Base-by-base conservation (phyloP, 2,888 invertebrate genomes). In the Euplagia quadripunctaria region DNA sequence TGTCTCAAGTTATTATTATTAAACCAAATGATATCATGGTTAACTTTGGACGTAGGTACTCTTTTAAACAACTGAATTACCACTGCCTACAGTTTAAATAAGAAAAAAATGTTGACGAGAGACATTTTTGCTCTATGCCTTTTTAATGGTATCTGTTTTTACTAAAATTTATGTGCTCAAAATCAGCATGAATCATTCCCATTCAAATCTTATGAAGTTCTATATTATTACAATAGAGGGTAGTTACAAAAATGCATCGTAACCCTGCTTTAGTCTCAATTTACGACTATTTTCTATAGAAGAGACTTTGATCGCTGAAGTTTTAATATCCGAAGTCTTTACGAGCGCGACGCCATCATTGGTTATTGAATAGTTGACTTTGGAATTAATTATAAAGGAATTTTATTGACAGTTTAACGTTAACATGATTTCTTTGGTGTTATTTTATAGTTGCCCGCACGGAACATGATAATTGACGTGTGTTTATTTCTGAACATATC, bases 281-380 rank as follows among this genome's bases (percentile, higher is more conserved):
- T 92, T 92, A 92, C 86, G 91, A 87, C 64, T 77, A 80, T 85
- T 84, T 85, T 51, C 71, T 65, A 68, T 74, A 64, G 74, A 79
- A 71, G 76, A 75, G 88, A 89, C 88, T 88, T 85, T 86, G 88
- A 88, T 85, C 87, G 87, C 82, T 86, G 88, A 93, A 88, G 92
- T 93, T 93, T 93, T 91, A 92, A 88, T 85, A 86, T 51, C 68
- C 61, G 66, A 75, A 66, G 64, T 52, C 64, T 92, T 92, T 92
- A 93, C 86, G 91, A 88, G 51, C 82, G 76, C 80, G 83, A 82
- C 81, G 82, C 84, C 85, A 88, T 89, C 86, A 87, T 88, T 85
- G 86, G 83, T 86, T 86, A 86, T 88, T 86, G 86, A 86, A 84
- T 85, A 81, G 70, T 41, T 72, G 63, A 68, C 55, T 68, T 51